phyloP scores from a whole-genome alignment of 2,797 vertebrate species.

The Brachyalestes nurse region DNA sequence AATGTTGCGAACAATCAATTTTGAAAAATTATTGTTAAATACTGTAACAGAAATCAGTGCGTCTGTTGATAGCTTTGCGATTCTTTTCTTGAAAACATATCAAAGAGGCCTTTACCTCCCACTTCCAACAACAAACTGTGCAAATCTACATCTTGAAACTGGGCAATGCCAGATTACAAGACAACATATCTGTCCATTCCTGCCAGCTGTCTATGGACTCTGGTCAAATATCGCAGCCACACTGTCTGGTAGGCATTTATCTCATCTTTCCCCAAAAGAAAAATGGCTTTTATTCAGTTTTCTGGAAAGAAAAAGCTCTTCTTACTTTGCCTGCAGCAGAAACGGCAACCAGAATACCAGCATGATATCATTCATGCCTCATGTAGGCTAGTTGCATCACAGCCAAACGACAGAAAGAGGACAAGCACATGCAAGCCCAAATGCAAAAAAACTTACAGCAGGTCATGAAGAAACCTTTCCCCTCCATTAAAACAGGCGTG shows the following conservation, averaged over 20 bases:
- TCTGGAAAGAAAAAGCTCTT: background rate
- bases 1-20: too few relatives aligned
- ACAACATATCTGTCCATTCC: background rate
- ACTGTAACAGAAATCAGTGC: too few relatives aligned
- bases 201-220: background rate
- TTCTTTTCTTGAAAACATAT: background rate
- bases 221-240: background rate
- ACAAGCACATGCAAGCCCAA: constrained; percentile 35
- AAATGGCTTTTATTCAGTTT: background rate
- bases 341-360: background rate
- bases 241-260: background rate
- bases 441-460: background rate
- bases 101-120: background rate
- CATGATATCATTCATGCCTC: constrained; percentile 21
- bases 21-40: too few relatives aligned
- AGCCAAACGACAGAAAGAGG: constrained; percentile 2
- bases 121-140: background rate
- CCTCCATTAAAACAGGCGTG: background rate
- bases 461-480: background rate
- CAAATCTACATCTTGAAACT: background rate
- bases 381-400: constrained; percentile 18
- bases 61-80: too few relatives aligned
- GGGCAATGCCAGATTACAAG: background rate
- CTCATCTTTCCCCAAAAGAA: background rate
- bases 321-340: constrained; percentile 19